These are phyloP conservation scores for Chaetodon trifasciatus DNA, from an alignment of 2,797 vertebrate genomes.

Conservation along the genomic window DNA sequence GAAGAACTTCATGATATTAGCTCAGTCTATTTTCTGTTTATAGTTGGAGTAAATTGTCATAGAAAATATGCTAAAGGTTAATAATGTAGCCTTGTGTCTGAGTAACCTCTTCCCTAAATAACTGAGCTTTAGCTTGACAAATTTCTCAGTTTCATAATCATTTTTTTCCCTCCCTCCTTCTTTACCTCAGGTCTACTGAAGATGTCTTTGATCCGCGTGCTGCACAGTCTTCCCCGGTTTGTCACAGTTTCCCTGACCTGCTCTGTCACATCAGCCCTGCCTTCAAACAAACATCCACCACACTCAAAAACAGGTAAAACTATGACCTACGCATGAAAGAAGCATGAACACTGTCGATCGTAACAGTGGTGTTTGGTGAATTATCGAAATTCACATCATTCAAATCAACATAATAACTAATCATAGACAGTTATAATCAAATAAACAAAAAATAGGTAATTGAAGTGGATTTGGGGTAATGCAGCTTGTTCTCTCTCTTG, in stretches of 20 bases:
- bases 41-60: neutral
- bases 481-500: neutral
- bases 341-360: neutral
- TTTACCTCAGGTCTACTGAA: conserved; percentile 81
- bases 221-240: conserved; percentile 79
- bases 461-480: neutral
- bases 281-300: conserved; percentile 82
- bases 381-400: neutral
- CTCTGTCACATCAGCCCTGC: conserved; percentile 86
- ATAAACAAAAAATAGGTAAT: neutral
- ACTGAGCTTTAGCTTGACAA: neutral
- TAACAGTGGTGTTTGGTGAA: neutral
- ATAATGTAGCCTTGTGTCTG: neutral
- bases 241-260: conserved; percentile 86
- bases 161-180: neutral
- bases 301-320: conserved; percentile 81
- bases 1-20: neutral
- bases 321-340: neutral
- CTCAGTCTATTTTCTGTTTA: neutral
- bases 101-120: neutral
- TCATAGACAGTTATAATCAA: neutral
- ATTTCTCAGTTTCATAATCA: too few species aligned
- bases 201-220: conserved; percentile 86
- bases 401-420: neutral
- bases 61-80: neutral